Percentiles rank a stretch among this genome's conserved stretches.
Conservation (phyloP, 1,140 invertebrate genomes). For the Ericerus pela region DNA sequence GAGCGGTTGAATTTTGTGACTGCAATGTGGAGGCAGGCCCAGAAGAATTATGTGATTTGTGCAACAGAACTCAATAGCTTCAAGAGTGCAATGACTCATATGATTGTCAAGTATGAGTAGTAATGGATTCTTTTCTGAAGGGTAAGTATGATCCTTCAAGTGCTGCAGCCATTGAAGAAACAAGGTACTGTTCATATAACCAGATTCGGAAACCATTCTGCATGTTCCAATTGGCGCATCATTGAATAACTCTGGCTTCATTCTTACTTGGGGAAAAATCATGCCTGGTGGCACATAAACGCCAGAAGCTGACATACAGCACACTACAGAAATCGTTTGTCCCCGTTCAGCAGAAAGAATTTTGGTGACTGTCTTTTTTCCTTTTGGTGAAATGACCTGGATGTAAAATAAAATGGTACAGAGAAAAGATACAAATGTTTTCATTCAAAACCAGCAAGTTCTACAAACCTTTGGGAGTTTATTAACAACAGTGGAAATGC, state of each 20-base stretch:
- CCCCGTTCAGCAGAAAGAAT: slow-evolving; percentile 30
- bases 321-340: slow-evolving; percentile 25
- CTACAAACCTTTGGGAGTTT: neutral
- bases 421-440: too few relatives aligned
- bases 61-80: neutral
- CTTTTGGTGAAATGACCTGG: slow-evolving; percentile 23
- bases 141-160: slow-evolving; percentile 20
- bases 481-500: slow-evolving; percentile 7
- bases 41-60: slow-evolving; percentile 21
- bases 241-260: slow-evolving; percentile 21
- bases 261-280: slow-evolving; percentile 29
- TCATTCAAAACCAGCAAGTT: too few relatives aligned
- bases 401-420: too few relatives aligned
- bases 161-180: slow-evolving; percentile 29
- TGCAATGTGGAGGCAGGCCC: slow-evolving; percentile 25
- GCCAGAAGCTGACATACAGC: slow-evolving; percentile 26
- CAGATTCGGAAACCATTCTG: slow-evolving; percentile 13
- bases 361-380: slow-evolving; percentile 29
- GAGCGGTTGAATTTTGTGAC: slow-evolving; percentile 24
- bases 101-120: slow-evolving; percentile 27
- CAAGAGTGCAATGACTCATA: slow-evolving; percentile 16
- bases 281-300: slow-evolving; percentile 28
- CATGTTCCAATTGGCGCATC: slow-evolving; percentile 25
- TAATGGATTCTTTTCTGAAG: slow-evolving; percentile 19
- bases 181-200: slow-evolving; percentile 22